Conservation (phyloP, 1,140 invertebrate genomes). For the Batillaria attramentaria region DNA sequence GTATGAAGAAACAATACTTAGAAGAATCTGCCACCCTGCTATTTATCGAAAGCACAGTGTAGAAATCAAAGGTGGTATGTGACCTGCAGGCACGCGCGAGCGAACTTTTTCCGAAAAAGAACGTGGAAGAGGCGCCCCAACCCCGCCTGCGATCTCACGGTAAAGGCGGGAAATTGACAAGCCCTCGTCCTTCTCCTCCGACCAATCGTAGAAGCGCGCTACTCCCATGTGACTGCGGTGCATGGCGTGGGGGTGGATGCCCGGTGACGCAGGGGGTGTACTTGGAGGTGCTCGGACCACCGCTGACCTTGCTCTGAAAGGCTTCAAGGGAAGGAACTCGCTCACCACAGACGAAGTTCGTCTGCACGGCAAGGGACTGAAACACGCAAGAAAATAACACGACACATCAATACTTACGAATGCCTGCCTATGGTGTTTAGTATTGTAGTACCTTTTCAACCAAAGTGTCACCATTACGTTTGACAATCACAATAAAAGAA, state of each 20-base stretch:
- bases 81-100: not conserved
- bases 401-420: not conserved
- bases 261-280: too few relatives aligned
- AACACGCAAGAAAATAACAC: constrained; percentile 36
- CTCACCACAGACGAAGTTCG: constrained; percentile 41
- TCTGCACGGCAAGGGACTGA: constrained; percentile 42
- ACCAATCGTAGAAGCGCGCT: constrained; percentile 64
- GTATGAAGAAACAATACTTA: too few relatives aligned
- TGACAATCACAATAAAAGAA: too few relatives aligned
- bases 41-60: too few relatives aligned
- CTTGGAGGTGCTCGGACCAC: too few relatives aligned
- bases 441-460: too few relatives aligned
- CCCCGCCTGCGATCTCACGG: constrained; percentile 51
- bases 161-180: constrained; percentile 57
- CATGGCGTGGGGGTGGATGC: constrained; percentile 3
- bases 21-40: too few relatives aligned
- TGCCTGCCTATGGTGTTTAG: too few relatives aligned
- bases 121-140: constrained; percentile 29
- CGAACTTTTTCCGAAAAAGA: not conserved
- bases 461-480: too few relatives aligned
- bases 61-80: too few relatives aligned
- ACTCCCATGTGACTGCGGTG: constrained; percentile 43
- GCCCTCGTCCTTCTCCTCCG: constrained; percentile 50
- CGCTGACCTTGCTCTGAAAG: constrained; percentile 50
- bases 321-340: constrained; percentile 45